Conservation (phyloP, 2,797 vertebrate genomes). For the Eleutherodactylus coqui region DNA sequence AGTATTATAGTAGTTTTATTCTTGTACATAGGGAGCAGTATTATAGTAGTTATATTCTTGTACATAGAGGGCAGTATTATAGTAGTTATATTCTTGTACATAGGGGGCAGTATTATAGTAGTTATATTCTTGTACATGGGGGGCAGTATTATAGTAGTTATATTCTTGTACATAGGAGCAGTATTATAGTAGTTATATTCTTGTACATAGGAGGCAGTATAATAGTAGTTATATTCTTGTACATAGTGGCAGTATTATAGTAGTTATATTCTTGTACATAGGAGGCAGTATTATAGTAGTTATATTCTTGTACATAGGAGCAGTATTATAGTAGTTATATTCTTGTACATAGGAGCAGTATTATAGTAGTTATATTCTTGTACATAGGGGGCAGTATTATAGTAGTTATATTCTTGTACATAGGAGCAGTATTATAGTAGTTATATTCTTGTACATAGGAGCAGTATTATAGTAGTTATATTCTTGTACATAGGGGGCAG, state of each 20-base stretch:
- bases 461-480: not conserved
- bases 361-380: not conserved
- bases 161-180: not conserved
- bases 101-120: not conserved
- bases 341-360: not conserved
- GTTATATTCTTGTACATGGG: too few relatives aligned
- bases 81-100: not conserved
- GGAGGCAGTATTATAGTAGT: not conserved
- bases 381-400: not conserved
- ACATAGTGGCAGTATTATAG: not conserved
- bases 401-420: too few relatives aligned
- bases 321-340: not conserved
- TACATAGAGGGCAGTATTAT: not conserved
- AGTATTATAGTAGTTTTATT: too few relatives aligned
- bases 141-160: not conserved
- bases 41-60: not conserved
- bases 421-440: not conserved
- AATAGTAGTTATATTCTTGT: constrained; percentile 3
- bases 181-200: constrained; percentile 1
- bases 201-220: not conserved
- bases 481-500: too few relatives aligned
- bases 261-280: not conserved
- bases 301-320: not conserved
- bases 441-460: not conserved
- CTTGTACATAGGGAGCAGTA: too few relatives aligned